Evolutionary conservation across 2,888 invertebrate genomes (phyloP).

Genomic region (Gortyna flavago): DNA sequence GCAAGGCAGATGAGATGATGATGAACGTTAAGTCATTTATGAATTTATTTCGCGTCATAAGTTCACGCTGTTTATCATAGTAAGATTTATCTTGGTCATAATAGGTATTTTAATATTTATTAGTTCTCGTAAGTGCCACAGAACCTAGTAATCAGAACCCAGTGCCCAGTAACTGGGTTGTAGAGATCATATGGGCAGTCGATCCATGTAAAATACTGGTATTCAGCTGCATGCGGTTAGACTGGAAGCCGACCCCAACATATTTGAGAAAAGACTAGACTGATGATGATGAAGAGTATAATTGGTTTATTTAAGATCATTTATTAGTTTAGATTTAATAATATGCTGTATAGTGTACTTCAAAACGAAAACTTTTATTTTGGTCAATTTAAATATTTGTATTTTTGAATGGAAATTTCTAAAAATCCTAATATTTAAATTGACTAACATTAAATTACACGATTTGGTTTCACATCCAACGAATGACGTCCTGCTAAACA

Average conservation of each 20-base stretch:
- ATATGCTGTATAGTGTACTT: no score
- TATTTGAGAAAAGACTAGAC: background rate
- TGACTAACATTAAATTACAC: background rate
- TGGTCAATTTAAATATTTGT: no score
- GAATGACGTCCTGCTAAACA: no score
- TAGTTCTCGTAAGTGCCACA: no score
- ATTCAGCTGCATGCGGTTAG: background rate
- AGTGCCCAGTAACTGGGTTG: background rate
- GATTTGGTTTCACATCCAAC: background rate
- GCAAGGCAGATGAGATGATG: no score
- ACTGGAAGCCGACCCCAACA: background rate
- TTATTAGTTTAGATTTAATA: background rate
- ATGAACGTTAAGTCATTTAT: conserved; percentile 44
- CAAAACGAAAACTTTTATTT: no score
- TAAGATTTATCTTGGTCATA: conserved; percentile 20
- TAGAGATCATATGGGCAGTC: background rate
- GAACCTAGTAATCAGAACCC: no score
- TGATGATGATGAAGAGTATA: background rate
- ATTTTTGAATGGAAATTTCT: no score
- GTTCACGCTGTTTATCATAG: conserved; percentile 16
- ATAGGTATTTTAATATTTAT: no score
- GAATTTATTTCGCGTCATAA: conserved; percentile 41
- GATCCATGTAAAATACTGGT: background rate
- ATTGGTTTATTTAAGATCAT: background rate
- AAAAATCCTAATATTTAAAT: background rate